Percentiles rank a stretch among this genome's conserved stretches.
phyloP scores from a whole-genome alignment of 2,113 vertebrate genomes.

The Pelecanus crispus region DNA sequence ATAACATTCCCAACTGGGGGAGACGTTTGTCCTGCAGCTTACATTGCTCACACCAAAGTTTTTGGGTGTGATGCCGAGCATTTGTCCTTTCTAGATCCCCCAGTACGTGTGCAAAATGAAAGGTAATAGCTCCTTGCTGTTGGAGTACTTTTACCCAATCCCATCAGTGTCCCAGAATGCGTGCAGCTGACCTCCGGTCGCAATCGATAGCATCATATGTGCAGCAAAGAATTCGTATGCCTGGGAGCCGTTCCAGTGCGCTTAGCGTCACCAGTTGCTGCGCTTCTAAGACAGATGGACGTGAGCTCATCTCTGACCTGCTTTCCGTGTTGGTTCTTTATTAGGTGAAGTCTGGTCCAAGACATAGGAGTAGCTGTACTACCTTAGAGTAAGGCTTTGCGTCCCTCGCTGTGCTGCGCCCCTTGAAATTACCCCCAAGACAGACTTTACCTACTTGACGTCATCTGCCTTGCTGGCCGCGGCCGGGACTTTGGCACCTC shows the following conservation, averaged over 20 bases:
- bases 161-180: neutral
- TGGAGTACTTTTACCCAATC: too few species aligned
- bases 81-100: neutral
- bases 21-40: neutral
- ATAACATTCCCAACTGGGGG: accelerated
- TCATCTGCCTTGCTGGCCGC: neutral
- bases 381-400: neutral
- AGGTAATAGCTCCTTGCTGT: neutral
- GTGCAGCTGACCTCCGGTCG: too few species aligned
- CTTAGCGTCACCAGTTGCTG: neutral
- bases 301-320: neutral
- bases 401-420: too few species aligned
- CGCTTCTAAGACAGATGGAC: neutral
- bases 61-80: neutral
- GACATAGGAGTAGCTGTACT: accelerated
- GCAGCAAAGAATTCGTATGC: neutral
- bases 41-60: too few species aligned
- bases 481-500: neutral
- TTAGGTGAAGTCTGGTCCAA: neutral
- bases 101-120: neutral
- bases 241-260: neutral
- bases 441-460: neutral
- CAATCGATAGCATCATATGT: accelerated
- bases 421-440: neutral
- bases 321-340: neutral